Conservation (phyloP, 2,797 vertebrate genomes). For the Microctenopoma steveboyesi region DNA sequence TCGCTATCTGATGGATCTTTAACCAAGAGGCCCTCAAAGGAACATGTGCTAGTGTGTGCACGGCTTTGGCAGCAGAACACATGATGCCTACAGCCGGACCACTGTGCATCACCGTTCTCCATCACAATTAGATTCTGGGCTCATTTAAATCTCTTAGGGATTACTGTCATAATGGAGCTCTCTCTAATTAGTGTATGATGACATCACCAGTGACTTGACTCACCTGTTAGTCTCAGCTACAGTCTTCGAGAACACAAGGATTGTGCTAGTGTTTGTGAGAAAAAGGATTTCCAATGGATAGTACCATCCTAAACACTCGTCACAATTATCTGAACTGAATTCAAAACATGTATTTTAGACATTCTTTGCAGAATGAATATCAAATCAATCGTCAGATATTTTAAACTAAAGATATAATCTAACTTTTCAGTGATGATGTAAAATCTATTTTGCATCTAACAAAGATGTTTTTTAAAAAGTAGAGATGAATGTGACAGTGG, state of each 20-base stretch:
- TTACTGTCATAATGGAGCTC: conserved; percentile 57
- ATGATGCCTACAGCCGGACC: conserved; percentile 49
- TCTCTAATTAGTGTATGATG: conserved; percentile 19
- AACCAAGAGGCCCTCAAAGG: conserved; percentile 11
- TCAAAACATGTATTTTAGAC: too few species aligned
- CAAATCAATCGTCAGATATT: too few species aligned
- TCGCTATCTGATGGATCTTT: conserved; percentile 52
- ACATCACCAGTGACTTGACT: conserved; percentile 15
- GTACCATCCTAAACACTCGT: background rate
- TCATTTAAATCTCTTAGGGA: conserved; percentile 65
- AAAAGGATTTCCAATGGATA: background rate
- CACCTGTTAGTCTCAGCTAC: background rate
- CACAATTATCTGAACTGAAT: too few species aligned
- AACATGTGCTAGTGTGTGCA: background rate
- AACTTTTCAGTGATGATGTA: conserved; percentile 3
- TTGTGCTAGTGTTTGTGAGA: background rate
- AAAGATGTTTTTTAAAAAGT: background rate
- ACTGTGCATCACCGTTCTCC: conserved; percentile 56
- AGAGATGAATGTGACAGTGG: conserved; percentile 2
- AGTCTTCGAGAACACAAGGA: background rate
- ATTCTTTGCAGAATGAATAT: too few species aligned
- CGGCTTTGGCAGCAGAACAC: conserved; percentile 31
- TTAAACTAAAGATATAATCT: background rate
- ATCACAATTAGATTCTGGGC: conserved; percentile 63
- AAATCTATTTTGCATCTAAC: background rate